These are phyloP conservation scores for Marmota monax DNA, from an alignment of 2,113 vertebrate species.

Conservation along the genomic window DNA sequence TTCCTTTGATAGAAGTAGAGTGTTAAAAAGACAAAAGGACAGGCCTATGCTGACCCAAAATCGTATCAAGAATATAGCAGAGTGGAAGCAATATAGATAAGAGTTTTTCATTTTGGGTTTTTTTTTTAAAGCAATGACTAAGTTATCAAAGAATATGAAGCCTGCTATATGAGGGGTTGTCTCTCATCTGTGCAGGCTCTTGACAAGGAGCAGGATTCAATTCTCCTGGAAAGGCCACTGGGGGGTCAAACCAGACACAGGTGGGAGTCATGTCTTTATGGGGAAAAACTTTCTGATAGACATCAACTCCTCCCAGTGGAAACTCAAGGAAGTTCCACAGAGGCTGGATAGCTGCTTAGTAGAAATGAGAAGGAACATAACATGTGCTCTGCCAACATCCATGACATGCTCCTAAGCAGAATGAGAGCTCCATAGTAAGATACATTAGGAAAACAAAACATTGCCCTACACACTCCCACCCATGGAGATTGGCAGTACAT, in stretches of 20 bases:
- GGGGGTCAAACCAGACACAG: neutral
- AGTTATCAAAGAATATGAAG: neutral
- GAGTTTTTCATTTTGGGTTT: too few species aligned
- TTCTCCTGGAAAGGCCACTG: neutral
- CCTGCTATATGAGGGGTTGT: neutral
- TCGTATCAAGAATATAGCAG: neutral
- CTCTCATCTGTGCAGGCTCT: neutral
- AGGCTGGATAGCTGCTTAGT: neutral
- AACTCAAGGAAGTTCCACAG: neutral
- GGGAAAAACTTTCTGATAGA: neutral
- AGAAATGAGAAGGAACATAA: neutral
- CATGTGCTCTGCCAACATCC: neutral
- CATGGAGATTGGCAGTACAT: accelerated
- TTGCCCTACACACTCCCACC: neutral
- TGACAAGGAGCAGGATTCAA: neutral
- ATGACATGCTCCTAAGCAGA: neutral
- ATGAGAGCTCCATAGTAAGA: neutral
- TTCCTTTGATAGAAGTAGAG: neutral
- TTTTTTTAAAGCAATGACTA: neutral
- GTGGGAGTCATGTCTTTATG: neutral
- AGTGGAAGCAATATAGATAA: neutral
- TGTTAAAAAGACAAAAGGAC: neutral
- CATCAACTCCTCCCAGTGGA: neutral
- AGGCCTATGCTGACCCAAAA: neutral
- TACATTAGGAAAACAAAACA: accelerated